Base-by-base conservation (phyloP, 1,140 invertebrate species). In the Caenorhabditis latens region DNA sequence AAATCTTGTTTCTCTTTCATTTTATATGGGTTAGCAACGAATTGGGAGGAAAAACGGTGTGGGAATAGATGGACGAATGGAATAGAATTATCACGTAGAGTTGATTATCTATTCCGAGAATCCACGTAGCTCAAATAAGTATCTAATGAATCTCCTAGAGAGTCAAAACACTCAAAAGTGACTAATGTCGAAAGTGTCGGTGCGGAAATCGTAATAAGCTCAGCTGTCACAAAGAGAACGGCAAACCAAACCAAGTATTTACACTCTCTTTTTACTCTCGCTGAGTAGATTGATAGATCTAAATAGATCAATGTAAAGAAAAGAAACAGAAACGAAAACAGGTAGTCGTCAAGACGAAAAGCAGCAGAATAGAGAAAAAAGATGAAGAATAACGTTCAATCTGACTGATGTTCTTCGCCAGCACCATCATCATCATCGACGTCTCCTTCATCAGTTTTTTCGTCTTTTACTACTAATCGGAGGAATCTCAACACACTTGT, bases 1-100 rank as follows among this genome's bases (percentile, higher is more conserved):
- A 71, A 71, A 71, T 71, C 67, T 71, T 71, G 67, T 71, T 71
- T 65, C 63, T 40, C 63, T 40, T 40, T 65, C 9, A 65, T 40
- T 65, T 65, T 46, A 71, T 71, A 48, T 71, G 67, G 67, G 67
- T 71, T 71, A 71, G 67, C 24, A 71, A 32, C 42, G 14, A 58
- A 58, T 8, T 8, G n/a, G n/a, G 50, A 53, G 50, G 50, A 53
- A 53, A 53, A 11, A 14, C 16, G 50, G 50, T 14, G 50, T 14
- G 13, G 50, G 50, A 50, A 50, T 16, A 21, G 57, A n/a, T n/a
- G 57, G n/a, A 8, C 8, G 57, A n/a, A 58, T 58, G 57, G n/a
- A n/a, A 58, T 53, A 53, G 50, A 53, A 53, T 53, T 53, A 53
- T 53, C 50, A 53, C 50, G 50, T 53, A 53, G 50, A 53, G 16